These are phyloP conservation scores for Ophraella communa DNA, from an alignment of 2,888 invertebrate genomes.

Conservation along the genomic window DNA sequence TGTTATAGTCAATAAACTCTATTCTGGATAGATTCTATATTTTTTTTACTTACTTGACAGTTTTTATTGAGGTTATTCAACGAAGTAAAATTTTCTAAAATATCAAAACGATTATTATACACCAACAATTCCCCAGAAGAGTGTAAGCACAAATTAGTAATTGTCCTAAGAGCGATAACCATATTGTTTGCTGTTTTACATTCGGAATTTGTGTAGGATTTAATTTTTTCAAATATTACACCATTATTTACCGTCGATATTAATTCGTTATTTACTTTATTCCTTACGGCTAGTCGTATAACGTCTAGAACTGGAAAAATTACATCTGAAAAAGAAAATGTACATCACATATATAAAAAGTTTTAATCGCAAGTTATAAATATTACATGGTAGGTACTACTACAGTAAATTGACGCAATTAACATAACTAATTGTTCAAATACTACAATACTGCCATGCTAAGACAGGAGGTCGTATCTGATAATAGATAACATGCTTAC, in stretches of 20 bases:
- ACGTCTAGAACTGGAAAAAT: constrained; percentile 91
- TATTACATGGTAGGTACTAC: too few relatives aligned
- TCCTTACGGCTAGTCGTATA: constrained; percentile 79
- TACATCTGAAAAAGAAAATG: constrained; percentile 63
- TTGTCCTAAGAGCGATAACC: constrained; percentile 76
- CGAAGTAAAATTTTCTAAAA: constrained; percentile 64
- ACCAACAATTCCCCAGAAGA: constrained; percentile 70
- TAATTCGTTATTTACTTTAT: constrained; percentile 62
- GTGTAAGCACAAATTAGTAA: constrained; percentile 84
- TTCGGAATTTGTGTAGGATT: constrained; percentile 48
- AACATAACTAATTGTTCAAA: too few relatives aligned
- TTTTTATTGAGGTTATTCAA: constrained; percentile 67
- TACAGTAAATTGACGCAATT: too few relatives aligned
- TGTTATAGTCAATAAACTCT: too few relatives aligned
- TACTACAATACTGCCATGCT: too few relatives aligned
- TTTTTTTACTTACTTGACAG: constrained; percentile 65
- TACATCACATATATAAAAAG: not conserved
- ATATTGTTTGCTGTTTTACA: constrained; percentile 71
- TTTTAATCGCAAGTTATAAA: too few relatives aligned
- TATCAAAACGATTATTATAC: constrained; percentile 64
- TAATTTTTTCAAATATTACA: constrained; percentile 51
- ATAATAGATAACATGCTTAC: constrained; percentile 59
- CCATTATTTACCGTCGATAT: constrained; percentile 61
- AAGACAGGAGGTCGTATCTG: too few relatives aligned
- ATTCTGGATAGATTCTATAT: too few relatives aligned